A percentile compares a stretch with the other conserved stretches of the same genome.
phyloP scores from a whole-genome alignment of 2,113 vertebrate species.

The Fulica atra region DNA sequence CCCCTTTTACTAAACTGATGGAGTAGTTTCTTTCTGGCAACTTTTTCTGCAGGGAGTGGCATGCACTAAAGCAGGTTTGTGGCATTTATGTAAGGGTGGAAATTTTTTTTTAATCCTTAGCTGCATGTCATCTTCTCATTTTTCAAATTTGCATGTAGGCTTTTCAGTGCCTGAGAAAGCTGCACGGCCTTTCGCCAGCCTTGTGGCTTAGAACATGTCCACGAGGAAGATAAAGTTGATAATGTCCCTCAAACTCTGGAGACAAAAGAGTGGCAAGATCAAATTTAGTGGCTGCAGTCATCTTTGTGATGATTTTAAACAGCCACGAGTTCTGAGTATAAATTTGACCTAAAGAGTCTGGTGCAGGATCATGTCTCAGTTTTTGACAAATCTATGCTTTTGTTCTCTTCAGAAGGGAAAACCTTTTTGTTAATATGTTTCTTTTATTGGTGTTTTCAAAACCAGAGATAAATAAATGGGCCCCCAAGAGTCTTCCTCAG shows the following conservation, averaged over 20 bases:
- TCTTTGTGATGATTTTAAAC: not conserved
- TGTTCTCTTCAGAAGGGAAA: not conserved
- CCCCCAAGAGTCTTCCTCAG: not conserved
- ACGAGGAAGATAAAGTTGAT: not conserved
- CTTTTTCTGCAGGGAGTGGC: not conserved
- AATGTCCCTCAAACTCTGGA: not conserved
- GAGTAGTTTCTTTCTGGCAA: not conserved
- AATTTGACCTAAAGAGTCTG: not conserved
- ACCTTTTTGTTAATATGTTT: not conserved
- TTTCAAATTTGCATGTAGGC: not conserved
- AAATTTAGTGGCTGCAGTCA: not conserved
- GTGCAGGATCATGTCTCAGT: not conserved
- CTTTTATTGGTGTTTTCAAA: not conserved
- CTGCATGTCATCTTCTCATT: not conserved
- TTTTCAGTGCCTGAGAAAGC: not conserved
- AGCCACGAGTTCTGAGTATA: not conserved
- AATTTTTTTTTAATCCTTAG: not conserved
- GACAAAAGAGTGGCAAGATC: not conserved
- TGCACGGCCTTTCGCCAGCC: fast-evolving
- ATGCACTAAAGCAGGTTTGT: not conserved
- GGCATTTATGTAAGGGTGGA: not conserved
- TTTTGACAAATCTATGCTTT: not conserved
- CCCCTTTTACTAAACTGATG: not conserved
- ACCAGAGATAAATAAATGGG: not conserved
- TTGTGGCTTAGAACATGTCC: not conserved